Conservation (phyloP, 2,888 invertebrate species). For the Micoletzkya japonica region DNA sequence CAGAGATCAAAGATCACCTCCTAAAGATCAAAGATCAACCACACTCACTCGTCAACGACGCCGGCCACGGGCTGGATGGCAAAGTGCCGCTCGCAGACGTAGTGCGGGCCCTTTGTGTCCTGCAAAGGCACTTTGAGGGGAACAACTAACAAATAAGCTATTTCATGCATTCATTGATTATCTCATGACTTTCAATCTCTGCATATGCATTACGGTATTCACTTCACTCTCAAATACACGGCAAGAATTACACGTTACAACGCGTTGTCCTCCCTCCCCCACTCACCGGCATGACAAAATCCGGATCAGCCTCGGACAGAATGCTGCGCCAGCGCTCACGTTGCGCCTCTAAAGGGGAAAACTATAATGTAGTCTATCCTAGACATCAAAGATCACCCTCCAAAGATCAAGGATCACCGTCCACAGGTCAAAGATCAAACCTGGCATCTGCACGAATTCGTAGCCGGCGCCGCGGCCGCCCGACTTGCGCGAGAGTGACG, state of each 20-base stretch:
- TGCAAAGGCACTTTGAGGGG: too few relatives aligned
- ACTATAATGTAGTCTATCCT: not conserved
- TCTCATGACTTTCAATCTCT: too few relatives aligned
- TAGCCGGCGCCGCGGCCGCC: not conserved
- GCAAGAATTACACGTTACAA: too few relatives aligned
- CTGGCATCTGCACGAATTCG: not conserved
- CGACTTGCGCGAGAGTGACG: not conserved
- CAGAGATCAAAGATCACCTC: too few relatives aligned
- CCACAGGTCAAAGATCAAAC: not conserved
- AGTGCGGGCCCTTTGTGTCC: not conserved
- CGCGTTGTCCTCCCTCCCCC: not conserved
- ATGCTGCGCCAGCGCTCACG: not conserved
- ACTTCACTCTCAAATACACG: too few relatives aligned
- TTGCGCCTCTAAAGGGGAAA: not conserved
- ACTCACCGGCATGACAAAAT: not conserved
- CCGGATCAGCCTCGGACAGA: not conserved
- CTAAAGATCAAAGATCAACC: too few relatives aligned
- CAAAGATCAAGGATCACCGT: too few relatives aligned
- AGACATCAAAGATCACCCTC: not conserved
- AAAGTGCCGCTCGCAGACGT: constrained; percentile 4
- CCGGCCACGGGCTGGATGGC: too few relatives aligned
- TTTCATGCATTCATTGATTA: too few relatives aligned
- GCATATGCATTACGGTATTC: too few relatives aligned
- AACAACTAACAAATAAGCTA: too few relatives aligned
- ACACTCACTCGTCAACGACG: too few relatives aligned